Evolutionary conservation across 2,888 invertebrate genomes (phyloP).

Genomic region (Prenolepis imparis): DNA sequence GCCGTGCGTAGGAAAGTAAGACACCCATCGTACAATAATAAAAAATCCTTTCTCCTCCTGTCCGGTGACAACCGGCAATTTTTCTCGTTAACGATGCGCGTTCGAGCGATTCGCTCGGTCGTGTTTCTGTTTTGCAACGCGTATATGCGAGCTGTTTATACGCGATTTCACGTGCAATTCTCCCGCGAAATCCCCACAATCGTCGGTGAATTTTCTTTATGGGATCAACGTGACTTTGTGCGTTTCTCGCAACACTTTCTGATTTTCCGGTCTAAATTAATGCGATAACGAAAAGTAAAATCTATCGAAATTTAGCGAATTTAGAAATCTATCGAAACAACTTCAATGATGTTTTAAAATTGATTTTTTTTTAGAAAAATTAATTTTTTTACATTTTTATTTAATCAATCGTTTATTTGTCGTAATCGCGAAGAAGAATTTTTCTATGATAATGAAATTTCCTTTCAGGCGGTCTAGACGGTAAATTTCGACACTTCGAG

Average conservation of each 20-base stretch:
- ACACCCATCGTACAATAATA: not conserved
- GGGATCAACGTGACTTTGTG: not conserved
- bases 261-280: slow-evolving; percentile 2
- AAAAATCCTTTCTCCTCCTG: slow-evolving; percentile 26
- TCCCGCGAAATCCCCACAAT: not conserved
- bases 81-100: slow-evolving; percentile 50
- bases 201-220: not conserved
- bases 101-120: slow-evolving; percentile 14
- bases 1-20: slow-evolving; percentile 46
- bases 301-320: not conserved
- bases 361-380: not conserved
- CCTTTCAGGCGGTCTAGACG: slow-evolving; percentile 87
- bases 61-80: slow-evolving; percentile 47
- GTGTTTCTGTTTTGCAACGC: slow-evolving; percentile 22
- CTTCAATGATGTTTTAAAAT: not conserved
- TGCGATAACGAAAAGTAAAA: slow-evolving; percentile 7
- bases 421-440: not conserved
- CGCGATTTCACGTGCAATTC: not conserved
- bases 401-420: not conserved
- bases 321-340: not conserved
- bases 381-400: not conserved
- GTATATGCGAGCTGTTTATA: not conserved
- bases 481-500: slow-evolving; percentile 88
- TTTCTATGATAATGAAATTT: slow-evolving; percentile 30
- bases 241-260: not conserved